A percentile compares a stretch with the other conserved stretches of the same genome.
These are phyloP conservation scores for Leptothorax acervorum DNA, from an alignment of 2,888 invertebrate species.

Conservation along the genomic window DNA sequence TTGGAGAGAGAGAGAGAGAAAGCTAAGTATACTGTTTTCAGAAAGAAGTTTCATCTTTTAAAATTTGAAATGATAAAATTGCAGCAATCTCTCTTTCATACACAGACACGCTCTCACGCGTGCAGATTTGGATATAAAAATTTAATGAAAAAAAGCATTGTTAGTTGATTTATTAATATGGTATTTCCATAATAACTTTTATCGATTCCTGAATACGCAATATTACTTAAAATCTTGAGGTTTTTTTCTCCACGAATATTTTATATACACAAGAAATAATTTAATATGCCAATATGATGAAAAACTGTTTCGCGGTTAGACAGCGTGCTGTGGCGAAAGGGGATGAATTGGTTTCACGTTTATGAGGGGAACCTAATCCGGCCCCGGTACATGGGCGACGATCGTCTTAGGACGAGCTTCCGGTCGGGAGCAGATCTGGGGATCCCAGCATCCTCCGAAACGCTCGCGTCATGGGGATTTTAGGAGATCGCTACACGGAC, in stretches of 20 bases:
- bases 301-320: constrained; percentile 7
- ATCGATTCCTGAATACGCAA: neutral
- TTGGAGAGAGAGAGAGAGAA: too few species aligned
- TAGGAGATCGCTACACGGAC: constrained; percentile 42
- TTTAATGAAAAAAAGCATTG: neutral
- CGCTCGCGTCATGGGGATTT: constrained; percentile 37
- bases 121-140: constrained; percentile 3
- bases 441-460: constrained; percentile 47
- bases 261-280: neutral
- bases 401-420: constrained; percentile 76
- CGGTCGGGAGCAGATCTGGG: constrained; percentile 55
- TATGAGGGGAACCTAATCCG: constrained; percentile 73
- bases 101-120: neutral
- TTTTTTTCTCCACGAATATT: neutral
- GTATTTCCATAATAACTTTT: neutral
- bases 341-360: constrained; percentile 79
- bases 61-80: neutral
- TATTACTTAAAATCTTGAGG: neutral
- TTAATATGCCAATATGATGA: neutral
- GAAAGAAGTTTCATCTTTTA: neutral
- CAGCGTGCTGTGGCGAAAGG: constrained; percentile 28
- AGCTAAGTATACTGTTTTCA: neutral
- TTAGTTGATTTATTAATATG: neutral
- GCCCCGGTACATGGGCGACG: constrained; percentile 72
- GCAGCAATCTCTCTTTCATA: neutral